phyloP scores from a whole-genome alignment of 2,113 vertebrate species.

The Emydura subglobosa region DNA sequence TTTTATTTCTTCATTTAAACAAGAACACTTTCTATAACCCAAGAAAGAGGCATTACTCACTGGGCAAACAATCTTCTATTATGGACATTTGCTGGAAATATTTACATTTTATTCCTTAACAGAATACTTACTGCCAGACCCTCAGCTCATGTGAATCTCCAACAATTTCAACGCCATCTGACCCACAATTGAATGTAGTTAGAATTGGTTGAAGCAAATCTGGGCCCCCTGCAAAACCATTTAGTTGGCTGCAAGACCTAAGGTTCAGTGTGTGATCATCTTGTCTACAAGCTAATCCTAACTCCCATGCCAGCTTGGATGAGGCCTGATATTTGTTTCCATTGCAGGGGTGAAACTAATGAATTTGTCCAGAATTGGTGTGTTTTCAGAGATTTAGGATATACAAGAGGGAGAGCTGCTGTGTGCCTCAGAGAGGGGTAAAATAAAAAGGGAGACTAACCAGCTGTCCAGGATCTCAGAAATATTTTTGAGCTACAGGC shows the following conservation, averaged over 20 bases:
- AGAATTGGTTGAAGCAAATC: background rate
- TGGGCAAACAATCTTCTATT: background rate
- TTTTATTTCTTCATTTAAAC: background rate
- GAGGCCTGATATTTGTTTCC: background rate
- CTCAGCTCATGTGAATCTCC: fast-evolving
- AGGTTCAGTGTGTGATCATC: background rate
- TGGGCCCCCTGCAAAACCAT: background rate
- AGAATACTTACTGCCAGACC: fast-evolving
- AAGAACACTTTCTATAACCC: background rate
- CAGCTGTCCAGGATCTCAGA: background rate
- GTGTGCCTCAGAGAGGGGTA: background rate
- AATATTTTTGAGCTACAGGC: background rate
- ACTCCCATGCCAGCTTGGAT: background rate
- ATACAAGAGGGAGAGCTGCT: background rate
- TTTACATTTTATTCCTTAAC: background rate
- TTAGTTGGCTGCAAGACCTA: background rate
- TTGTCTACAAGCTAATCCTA: background rate
- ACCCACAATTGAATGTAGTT: background rate
- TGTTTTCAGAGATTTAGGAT: background rate
- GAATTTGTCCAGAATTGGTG: background rate
- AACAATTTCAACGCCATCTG: background rate
- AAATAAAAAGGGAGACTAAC: background rate
- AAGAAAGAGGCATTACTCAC: background rate
- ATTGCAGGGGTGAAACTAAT: background rate
- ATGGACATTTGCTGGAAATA: background rate